Evolutionary conservation across 2,113 vertebrate species (phyloP).

Genomic region (Phylloscopus trochiloides): DNA sequence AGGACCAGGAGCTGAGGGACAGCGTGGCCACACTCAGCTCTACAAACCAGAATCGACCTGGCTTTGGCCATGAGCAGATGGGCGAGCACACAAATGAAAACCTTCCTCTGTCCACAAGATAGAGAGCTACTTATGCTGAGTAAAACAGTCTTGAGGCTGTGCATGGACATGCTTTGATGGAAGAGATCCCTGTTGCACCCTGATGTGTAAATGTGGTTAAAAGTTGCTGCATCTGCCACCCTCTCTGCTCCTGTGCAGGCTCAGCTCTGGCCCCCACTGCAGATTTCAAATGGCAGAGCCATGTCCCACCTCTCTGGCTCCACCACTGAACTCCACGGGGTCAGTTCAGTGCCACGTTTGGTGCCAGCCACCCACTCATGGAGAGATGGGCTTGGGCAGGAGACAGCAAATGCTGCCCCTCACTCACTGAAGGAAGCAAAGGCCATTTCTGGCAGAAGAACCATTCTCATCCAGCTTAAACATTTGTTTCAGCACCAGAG

Average conservation of each 20-base stretch:
- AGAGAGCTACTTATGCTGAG: background rate
- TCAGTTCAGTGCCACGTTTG: background rate
- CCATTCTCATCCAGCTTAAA: background rate
- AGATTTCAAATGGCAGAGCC: background rate
- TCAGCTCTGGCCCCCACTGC: background rate
- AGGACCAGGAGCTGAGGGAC: background rate
- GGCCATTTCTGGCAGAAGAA: background rate
- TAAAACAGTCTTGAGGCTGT: background rate
- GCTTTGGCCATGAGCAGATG: background rate
- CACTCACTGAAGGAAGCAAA: background rate
- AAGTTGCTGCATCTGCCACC: background rate
- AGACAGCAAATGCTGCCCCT: background rate
- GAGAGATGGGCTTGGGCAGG: background rate
- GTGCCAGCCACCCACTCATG: rapidly evolving
- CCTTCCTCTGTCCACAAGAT: background rate
- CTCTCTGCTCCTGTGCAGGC: background rate
- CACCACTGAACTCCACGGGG: rapidly evolving
- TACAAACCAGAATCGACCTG: background rate
- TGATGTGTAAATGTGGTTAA: background rate
- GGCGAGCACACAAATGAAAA: background rate
- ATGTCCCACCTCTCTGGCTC: background rate
- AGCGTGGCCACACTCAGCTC: background rate
- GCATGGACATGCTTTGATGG: rapidly evolving
- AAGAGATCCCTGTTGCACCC: background rate
- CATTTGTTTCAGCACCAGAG: background rate